phyloP scores from a whole-genome alignment of 2,797 vertebrate species.

The Chloroceryle inda region DNA sequence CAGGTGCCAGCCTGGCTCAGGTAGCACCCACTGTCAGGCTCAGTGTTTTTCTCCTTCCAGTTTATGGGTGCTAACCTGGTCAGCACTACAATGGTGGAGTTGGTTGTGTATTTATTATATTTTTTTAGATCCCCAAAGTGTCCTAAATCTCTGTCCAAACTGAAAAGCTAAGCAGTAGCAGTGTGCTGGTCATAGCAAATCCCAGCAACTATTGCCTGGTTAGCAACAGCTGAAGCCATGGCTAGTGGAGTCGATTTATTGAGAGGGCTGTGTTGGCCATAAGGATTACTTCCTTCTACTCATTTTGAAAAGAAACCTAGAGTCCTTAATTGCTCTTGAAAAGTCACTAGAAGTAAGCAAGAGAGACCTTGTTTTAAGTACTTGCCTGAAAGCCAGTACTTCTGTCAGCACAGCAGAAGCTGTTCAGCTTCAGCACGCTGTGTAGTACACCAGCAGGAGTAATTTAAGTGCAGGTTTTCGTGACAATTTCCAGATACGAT shows the following conservation, averaged over 20 bases:
- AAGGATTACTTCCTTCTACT: not conserved
- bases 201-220: not conserved
- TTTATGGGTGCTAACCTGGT: not conserved
- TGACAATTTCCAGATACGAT: not conserved
- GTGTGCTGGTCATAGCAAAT: not conserved
- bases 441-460: not conserved
- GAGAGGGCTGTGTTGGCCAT: not conserved
- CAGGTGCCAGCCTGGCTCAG: not conserved
- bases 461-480: constrained; percentile 17
- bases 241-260: not conserved
- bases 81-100: not conserved
- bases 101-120: not conserved
- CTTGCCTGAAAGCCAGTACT: not conserved
- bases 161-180: not conserved
- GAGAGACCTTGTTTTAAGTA: not conserved
- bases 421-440: not conserved
- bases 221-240: not conserved
- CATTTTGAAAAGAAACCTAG: not conserved
- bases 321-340: constrained; percentile 5
- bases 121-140: not conserved
- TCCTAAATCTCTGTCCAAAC: not conserved
- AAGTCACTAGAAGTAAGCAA: not conserved
- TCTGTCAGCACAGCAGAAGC: not conserved
- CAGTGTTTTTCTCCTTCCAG: not conserved
- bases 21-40: not conserved